Base-by-base conservation (phyloP, 2,113 vertebrate species). In the Crocuta crocuta region DNA sequence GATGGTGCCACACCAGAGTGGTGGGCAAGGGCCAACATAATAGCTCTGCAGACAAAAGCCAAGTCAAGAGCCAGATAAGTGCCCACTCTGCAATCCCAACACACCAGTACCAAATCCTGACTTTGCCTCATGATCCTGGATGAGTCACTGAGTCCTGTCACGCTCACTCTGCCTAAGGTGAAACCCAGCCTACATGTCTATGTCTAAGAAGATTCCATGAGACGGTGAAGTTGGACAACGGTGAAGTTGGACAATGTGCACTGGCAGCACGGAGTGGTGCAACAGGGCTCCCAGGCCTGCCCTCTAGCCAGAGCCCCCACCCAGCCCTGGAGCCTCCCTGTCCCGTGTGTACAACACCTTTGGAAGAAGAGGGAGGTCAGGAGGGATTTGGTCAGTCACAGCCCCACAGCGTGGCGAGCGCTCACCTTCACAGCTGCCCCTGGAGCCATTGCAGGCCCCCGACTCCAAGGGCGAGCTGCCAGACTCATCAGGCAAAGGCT, bases 341-440 rank as follows among this genome's bases (percentile, higher is more conserved):
- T 84, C 61, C 88, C 24, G 24, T 7, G 19, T 66, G 43, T n/a
- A 31, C 33, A 43, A 26, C 61, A 90, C 68, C 71, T 94, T 33
- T 78, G 61, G 65, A 87, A 90, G 61, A 96, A 33, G 55, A 82
- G 15, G 48, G 53, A 74, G 58, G 65, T 7, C n/a, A 50, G 58
- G n/a, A 73, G 43, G 35, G 61, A 53, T n/a, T 58, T 48, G 73
- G n/a, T 61, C 23, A 45, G 81, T 53, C 79, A 80, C 55, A 97
- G 91, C 76, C 55, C 85, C 0, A 15, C 21, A 65, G 87, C 2
- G 16, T 76, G 50, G 95, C 26, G 11, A 89, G 4, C 10, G 7
- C 98, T 98, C 97, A 99, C 99, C 99, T 98, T 99, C 99, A 98
- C 98, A 99, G 33, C 98, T 95, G 90, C 99, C 99, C 43, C 99